Evolutionary conservation across 2,888 invertebrate genomes (phyloP).

Genomic region (Harmothoe impar): DNA sequence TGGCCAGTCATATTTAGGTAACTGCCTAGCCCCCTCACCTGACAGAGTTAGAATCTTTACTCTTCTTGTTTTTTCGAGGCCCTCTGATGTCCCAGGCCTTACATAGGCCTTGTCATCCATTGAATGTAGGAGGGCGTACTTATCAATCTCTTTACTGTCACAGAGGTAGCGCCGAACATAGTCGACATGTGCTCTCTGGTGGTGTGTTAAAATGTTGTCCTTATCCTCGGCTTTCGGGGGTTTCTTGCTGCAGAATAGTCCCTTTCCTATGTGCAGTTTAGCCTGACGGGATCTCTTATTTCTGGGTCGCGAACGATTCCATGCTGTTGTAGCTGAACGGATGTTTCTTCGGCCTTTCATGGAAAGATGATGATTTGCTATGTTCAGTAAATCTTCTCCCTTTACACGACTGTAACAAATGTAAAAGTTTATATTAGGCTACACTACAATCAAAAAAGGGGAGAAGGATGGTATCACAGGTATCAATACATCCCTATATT

Average conservation of each 20-base stretch:
- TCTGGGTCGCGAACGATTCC: neutral
- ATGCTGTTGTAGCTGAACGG: neutral
- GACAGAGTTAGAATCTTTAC: neutral
- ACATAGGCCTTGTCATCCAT: constrained; percentile 28
- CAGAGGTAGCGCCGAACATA: neutral
- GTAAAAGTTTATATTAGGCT: neutral
- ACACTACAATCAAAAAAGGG: neutral
- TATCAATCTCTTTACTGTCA: neutral
- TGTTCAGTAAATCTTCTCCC: neutral
- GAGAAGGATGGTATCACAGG: too few species aligned
- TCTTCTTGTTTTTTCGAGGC: neutral
- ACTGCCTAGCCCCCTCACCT: neutral
- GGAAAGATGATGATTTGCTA: neutral
- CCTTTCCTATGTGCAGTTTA: neutral
- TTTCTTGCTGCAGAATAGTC: neutral
- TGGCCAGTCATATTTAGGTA: neutral
- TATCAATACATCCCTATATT: neutral
- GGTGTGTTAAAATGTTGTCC: neutral
- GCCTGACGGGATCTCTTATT: neutral
- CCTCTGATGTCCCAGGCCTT: neutral
- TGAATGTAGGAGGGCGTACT: neutral
- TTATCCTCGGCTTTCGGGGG: neutral
- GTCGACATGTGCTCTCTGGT: neutral
- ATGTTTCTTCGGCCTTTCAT: neutral
- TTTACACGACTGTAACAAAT: neutral